Base-by-base conservation (phyloP, 2,113 vertebrate species). In the Loxodonta africana region DNA sequence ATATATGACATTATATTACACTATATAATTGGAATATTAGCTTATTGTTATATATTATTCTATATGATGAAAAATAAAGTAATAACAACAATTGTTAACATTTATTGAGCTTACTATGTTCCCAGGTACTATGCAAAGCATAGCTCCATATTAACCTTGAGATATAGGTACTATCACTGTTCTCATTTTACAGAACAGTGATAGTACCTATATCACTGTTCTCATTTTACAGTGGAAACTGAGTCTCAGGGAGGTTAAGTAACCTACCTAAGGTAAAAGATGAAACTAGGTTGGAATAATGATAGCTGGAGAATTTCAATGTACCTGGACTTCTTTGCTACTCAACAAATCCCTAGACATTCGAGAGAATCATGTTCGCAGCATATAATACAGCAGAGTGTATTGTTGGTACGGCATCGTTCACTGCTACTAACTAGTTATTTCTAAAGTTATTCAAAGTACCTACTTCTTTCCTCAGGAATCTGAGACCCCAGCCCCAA, bases 401-500 rank as follows among this genome's bases (percentile, higher is more conserved):
- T 57, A 30, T 17, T 89, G 25, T 17, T 86, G 37, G 48, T 41
- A 5, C 4, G 1, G 37, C 8, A 0, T 63, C 62, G 51, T 73
- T 74, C 25, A 2, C 28, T 87, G 26, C 88, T 76, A 23, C 62
- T 69, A 63, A 86, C 60, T 23, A 28, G 23, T 0, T 73, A 23
- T 71, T 89, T 82, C n/a, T 62, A 20, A 78, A 67, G 9, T 63
- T 78, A 80, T 25, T 91, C 89, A 8, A 20, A 12, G 5, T 2
- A 4, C 30, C 10, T 78, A 7, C 48, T 81, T 95, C 67, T 95
- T 63, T 60, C 91, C 18, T 17, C 84, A 98, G 96, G 98, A 95
- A 51, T 46, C 91, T 4, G 51, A 94, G 51, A 60, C 69, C 0
- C 9, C 90, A 6, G 21, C 92, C 37, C 46, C 83, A 0, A 0